Base-by-base conservation (phyloP, 2,888 invertebrate species). In the Pandemis corylana region DNA sequence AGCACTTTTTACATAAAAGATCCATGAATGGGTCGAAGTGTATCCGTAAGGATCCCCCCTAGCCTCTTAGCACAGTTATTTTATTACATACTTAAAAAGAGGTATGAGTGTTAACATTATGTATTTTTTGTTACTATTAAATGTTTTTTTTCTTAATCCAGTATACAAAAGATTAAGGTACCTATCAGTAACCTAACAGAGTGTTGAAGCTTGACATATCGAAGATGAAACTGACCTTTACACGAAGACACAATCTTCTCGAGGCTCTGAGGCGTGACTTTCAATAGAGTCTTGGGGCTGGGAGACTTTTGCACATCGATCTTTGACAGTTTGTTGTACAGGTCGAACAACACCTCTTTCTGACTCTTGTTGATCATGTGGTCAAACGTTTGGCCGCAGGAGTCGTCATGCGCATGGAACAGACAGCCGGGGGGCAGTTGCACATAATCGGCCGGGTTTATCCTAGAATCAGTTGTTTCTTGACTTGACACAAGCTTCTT, bases 281-380 rank as follows among this genome's bases (percentile, higher is more conserved):
- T 93, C 67, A 93, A 71, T 56, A 94, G 80, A 2, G 87, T 87
- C 77, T 93, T 93, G 0, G 90, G 88, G 20, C 93, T 89, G 0
- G 94, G 94, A n/a, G 94, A 93, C 78, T 87, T 90, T 68, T 90
- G 88, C 0, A 92, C 89, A 28, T 94, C 92, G 2, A 94, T 84
- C 77, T 92, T 94, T 0, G 91, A 90, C 68, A 95, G 77, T 73
- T 93, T 94, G 76, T 94, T 93, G 82, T 95, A 94, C 0, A 95
- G 79, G 69, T 94, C 93, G 56, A 94, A 87, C 91, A 95, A 90
- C 5, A 95, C 94, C 78, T 95, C 95, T 72, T 94, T 94, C 79
- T 94, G 94, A 0, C 93, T 90, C 76, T 94, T 94, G 78, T 94
- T 91, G 77, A 95, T 90, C 90, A 95, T 91, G 78, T 94, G 86